Evolutionary conservation across 2,888 invertebrate species (phyloP), one percentile per base, ranked within the genome.

Genomic region (Andrena dorsata): DNA sequence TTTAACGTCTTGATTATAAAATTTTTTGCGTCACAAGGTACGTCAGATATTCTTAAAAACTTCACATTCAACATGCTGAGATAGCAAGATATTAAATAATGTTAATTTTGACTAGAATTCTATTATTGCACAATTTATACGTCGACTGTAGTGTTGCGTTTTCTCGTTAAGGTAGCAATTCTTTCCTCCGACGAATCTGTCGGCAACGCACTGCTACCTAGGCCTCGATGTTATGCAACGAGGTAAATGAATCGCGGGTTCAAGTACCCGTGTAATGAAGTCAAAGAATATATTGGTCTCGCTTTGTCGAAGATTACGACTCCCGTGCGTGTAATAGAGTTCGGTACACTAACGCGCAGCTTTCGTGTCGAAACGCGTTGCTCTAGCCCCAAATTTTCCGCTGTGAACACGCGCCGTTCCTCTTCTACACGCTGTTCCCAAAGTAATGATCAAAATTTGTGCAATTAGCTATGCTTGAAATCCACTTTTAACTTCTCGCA

Each of bases 221-320:
- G 41, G 70, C 49, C 56, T 30, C 63, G 71, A 61, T 76, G 60
- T 84, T 76, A 76, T 64, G 68, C 82, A 66, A n/a, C 71, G 78
- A 75, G 80, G 85, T 82, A 85, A 89, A 88, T 86, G 75, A 74
- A 86, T 86, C 84, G 82, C 80, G 85, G 81, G 89, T 88, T 91
- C 88, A 92, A 92, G 90, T 90, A 91, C 88, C 91, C 91, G 90
- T 92, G 91, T 91, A 92, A 92, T 90, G 91, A 92, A 86, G 83
- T 86, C 87, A 82, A 88, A 88, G 86, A 89, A 90, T 88, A 89
- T 89, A 91, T 85, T 85, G 88, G 85, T 87, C 83, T 78, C 85
- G 85, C 80, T 89, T 87, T 87, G 85, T 83, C 84, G 88, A 85
- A 90, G 88, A 90, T 92, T 91, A 92, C 90, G 91, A 91, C 89